Conservation (phyloP, 2,888 invertebrate species). For the Cyaniris semiargus region DNA sequence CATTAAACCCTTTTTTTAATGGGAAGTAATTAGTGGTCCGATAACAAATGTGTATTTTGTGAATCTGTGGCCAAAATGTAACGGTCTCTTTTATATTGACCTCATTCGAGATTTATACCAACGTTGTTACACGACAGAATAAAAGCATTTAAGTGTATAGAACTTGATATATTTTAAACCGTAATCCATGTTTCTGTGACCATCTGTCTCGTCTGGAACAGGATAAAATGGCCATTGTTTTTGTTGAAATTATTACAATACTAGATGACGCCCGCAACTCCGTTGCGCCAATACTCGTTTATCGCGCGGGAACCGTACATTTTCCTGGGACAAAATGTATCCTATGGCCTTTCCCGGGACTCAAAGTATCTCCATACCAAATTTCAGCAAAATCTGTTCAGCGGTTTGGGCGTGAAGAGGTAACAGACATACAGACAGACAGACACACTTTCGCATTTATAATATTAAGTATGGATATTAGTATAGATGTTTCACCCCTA, state of each 20-base stretch:
- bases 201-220: neutral
- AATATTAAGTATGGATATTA: too few relatives aligned
- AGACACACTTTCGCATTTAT: too few relatives aligned
- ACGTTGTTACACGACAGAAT: conserved; percentile 2
- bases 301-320: too few relatives aligned
- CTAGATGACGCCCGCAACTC: too few relatives aligned
- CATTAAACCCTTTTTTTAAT: neutral
- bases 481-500: neutral
- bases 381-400: too few relatives aligned
- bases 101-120: neutral
- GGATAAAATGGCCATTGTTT: neutral
- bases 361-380: too few relatives aligned
- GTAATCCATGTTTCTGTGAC: neutral
- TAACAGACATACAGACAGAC: too few relatives aligned
- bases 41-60: neutral
- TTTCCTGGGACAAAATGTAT: too few relatives aligned
- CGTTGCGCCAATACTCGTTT: too few relatives aligned
- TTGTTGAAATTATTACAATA: neutral
- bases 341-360: too few relatives aligned
- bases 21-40: neutral
- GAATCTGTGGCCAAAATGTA: neutral
- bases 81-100: conserved; percentile 7
- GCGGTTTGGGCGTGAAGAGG: too few relatives aligned
- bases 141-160: neutral
- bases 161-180: conserved; percentile 6